Evolutionary conservation across 2,113 vertebrate genomes (phyloP).

Genomic region (Rhabdomys dilectus): DNA sequence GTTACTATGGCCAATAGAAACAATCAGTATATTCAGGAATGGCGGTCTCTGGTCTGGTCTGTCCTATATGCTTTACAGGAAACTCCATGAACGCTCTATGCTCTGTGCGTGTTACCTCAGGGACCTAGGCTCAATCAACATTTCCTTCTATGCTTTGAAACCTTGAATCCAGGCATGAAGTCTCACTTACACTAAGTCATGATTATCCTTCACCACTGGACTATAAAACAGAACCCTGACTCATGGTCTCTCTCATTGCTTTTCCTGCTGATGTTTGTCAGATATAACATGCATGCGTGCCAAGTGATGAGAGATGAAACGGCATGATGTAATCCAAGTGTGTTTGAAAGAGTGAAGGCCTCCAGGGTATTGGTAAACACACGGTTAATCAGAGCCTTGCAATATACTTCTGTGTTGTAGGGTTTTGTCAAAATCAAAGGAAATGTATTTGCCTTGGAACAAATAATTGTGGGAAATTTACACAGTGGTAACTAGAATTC

Average conservation of each 20-base stretch:
- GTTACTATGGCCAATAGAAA: not conserved
- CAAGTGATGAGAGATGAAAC: conserved; percentile 66
- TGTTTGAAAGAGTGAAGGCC: conserved; percentile 66
- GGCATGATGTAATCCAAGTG: conserved; percentile 60
- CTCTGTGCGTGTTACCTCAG: not conserved
- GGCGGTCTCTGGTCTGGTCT: not conserved
- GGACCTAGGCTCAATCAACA: conserved; percentile 30
- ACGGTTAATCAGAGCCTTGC: conserved; percentile 54
- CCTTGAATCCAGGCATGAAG: not conserved
- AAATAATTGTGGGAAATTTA: conserved; percentile 77
- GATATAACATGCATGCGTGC: conserved; percentile 11
- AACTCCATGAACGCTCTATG: not conserved
- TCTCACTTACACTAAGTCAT: conserved; percentile 36
- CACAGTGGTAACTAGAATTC: conserved; percentile 61
- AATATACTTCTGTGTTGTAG: conserved; percentile 66
- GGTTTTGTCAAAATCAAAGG: conserved; percentile 81
- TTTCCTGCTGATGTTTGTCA: conserved; percentile 40
- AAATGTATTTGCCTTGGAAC: conserved; percentile 75
- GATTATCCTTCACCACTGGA: conserved; percentile 40
- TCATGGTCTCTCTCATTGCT: conserved; percentile 29
- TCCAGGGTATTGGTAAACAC: conserved; percentile 76
- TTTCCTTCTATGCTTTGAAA: conserved; percentile 28
- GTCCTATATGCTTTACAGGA: not conserved
- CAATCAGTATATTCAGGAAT: not conserved
- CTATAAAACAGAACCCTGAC: conserved; percentile 50